Evolutionary conservation across 1,140 invertebrate genomes (phyloP).

Genomic region (Drosophila kohkoa): DNA sequence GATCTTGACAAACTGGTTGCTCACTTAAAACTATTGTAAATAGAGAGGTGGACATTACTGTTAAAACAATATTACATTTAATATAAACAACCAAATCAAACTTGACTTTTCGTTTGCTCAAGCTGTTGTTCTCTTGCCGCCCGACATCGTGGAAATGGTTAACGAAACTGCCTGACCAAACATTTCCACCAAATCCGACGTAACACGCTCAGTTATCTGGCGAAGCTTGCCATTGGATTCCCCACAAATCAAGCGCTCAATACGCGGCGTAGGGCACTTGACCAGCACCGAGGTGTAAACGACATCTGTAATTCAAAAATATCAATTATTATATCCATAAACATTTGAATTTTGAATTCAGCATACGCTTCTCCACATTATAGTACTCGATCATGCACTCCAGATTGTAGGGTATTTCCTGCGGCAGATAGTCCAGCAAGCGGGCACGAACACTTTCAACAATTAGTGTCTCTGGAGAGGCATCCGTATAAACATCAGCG

Average conservation of each 20-base stretch:
- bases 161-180: constrained; percentile 81
- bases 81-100: constrained; percentile 24
- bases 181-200: constrained; percentile 84
- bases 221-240: constrained; percentile 88
- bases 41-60: neutral
- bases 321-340: neutral
- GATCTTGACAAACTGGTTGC: constrained; percentile 89
- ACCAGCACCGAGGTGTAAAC: constrained; percentile 88
- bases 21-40: constrained; percentile 89
- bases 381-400: constrained; percentile 89
- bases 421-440: constrained; percentile 91
- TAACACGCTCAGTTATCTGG: constrained; percentile 87
- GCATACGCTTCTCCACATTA: constrained; percentile 86
- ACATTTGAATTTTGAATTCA: no score
- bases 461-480: constrained; percentile 89
- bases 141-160: constrained; percentile 74
- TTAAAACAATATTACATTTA: constrained; percentile 44
- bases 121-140: constrained; percentile 34
- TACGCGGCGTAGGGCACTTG: constrained; percentile 87
- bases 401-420: constrained; percentile 94
- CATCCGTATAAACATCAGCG: constrained; percentile 89
- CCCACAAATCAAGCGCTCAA: constrained; percentile 88
- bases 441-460: constrained; percentile 91
- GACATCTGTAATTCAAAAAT: constrained; percentile 84
- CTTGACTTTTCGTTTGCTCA: constrained; percentile 8